Percentiles rank a stretch among this genome's conserved stretches.
Evolutionary conservation across 2,888 invertebrate genomes (phyloP).

Genomic region (Spodoptera exigua): DNA sequence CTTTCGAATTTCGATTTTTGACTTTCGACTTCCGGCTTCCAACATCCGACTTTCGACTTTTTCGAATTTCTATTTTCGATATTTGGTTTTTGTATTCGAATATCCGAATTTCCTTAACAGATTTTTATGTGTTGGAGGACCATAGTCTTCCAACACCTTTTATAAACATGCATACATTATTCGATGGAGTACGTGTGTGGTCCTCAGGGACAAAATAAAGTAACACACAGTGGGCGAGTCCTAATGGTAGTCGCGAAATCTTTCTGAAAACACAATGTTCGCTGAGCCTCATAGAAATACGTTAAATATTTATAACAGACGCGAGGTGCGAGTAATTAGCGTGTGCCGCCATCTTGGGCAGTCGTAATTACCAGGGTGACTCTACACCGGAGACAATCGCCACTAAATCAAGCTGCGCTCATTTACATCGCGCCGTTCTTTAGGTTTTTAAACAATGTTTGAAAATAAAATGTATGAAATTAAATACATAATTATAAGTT

Average conservation of each 20-base stretch:
- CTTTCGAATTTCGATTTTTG: no score
- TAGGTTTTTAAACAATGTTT: constrained; percentile 33
- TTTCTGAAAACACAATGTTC: constrained; percentile 25
- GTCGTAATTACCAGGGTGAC: constrained; percentile 29
- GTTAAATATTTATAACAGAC: constrained; percentile 52
- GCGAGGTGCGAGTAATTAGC: constrained; percentile 44
- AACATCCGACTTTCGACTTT: no score
- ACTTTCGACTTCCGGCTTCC: no score
- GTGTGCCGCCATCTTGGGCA: constrained; percentile 38
- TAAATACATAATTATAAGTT: no score
- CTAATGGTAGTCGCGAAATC: constrained; percentile 11
- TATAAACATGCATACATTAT: neutral
- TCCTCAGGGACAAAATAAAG: constrained; percentile 16
- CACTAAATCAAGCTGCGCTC: constrained; percentile 53
- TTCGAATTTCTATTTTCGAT: no score
- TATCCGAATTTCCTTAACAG: no score
- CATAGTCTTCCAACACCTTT: no score
- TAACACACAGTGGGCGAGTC: constrained; percentile 23
- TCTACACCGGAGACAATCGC: constrained; percentile 46
- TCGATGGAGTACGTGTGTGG: constrained; percentile 9
- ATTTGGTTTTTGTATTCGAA: no score
- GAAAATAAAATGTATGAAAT: neutral
- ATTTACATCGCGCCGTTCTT: constrained; percentile 50
- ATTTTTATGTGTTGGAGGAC: no score
- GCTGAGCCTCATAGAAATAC: constrained; percentile 28